Conservation (phyloP, 2,797 vertebrate genomes). For the Amblyopsis hoosieri region DNA sequence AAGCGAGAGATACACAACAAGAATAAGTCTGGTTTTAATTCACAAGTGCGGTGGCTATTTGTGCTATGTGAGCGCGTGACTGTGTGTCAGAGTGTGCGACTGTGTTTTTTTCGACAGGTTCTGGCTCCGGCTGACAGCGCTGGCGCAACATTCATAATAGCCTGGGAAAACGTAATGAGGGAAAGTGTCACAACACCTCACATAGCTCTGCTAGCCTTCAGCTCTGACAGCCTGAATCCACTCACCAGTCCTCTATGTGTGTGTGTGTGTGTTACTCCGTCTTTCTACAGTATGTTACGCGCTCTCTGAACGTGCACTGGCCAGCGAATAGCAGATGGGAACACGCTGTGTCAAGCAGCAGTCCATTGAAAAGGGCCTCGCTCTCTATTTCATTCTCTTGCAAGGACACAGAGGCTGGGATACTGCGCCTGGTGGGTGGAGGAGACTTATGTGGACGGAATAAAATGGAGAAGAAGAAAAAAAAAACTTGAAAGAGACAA, state of each 20-base stretch:
- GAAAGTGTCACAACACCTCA: constrained; percentile 80
- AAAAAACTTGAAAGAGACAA: constrained; percentile 27
- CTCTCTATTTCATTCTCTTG: constrained; percentile 41
- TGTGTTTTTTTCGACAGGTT: constrained; percentile 49
- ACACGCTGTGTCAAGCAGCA: constrained; percentile 40
- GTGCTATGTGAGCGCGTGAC: constrained; percentile 16
- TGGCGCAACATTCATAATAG: constrained; percentile 67
- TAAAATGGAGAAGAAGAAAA: constrained; percentile 19
- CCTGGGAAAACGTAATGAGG: constrained; percentile 76
- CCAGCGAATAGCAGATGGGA: constrained; percentile 34
- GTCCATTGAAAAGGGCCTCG: constrained; percentile 25
- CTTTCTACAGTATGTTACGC: constrained; percentile 61
- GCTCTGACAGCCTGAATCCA: constrained; percentile 57
- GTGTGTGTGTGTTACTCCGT: constrained; percentile 26
- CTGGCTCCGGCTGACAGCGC: constrained; percentile 66
- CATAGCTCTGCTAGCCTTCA: constrained; percentile 61
- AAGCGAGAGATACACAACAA: constrained; percentile 15
- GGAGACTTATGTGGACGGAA: no score
- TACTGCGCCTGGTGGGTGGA: no score
- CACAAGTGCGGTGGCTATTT: constrained; percentile 2
- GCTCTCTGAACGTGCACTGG: constrained; percentile 46
- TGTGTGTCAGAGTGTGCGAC: constrained; percentile 4
- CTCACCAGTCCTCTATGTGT: constrained; percentile 20
- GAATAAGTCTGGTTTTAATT: constrained; percentile 35
- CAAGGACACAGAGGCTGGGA: constrained; percentile 7